Evolutionary conservation across 2,888 invertebrate species (phyloP).

Genomic region (Leucoma salicis): DNA sequence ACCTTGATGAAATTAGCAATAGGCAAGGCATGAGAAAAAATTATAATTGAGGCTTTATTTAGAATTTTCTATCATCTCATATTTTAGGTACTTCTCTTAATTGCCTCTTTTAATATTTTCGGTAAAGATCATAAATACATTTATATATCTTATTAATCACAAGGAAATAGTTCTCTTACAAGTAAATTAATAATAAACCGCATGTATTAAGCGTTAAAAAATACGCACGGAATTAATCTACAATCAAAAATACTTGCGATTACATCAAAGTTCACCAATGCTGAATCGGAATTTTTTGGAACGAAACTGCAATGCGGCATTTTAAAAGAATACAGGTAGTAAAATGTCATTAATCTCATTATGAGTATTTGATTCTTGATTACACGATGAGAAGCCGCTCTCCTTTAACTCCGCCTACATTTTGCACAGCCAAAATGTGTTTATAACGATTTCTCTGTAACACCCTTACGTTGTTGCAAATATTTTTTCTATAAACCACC

Average conservation of each 20-base stretch:
- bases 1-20: too few relatives aligned
- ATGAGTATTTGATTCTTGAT: slow-evolving; percentile 52
- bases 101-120: too few relatives aligned
- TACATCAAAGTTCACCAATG: neutral
- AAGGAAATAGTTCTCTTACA: too few relatives aligned
- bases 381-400: slow-evolving; percentile 42
- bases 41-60: too few relatives aligned
- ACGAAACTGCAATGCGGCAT: slow-evolving; percentile 6
- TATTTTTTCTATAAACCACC: slow-evolving; percentile 37
- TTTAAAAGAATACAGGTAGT: slow-evolving; percentile 24
- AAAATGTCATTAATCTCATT: slow-evolving; percentile 46
- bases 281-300: slow-evolving; percentile 15
- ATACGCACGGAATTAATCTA: neutral
- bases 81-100: too few relatives aligned
- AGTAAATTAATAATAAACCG: too few relatives aligned
- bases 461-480: slow-evolving; percentile 57
- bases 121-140: too few relatives aligned
- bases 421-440: slow-evolving; percentile 71
- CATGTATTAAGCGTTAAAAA: too few relatives aligned
- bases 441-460: slow-evolving; percentile 67
- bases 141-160: too few relatives aligned
- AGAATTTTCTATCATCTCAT: too few relatives aligned
- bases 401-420: slow-evolving; percentile 58
- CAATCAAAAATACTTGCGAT: neutral
- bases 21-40: too few relatives aligned